Percentiles rank a stretch among this genome's conserved stretches.
phyloP scores from a whole-genome alignment of 2,888 invertebrate species.

The Spilarctia lutea region DNA sequence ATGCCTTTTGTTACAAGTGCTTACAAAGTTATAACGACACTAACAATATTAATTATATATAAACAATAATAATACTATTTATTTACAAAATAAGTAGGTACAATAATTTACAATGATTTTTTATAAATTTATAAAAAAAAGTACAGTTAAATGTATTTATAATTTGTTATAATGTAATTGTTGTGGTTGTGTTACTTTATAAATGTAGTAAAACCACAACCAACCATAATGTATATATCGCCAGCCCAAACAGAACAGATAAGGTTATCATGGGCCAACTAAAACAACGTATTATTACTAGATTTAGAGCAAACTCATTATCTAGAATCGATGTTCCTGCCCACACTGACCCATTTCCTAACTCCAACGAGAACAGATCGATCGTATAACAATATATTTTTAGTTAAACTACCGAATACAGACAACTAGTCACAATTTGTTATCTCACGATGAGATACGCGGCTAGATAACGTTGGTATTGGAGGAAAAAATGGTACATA shows the following conservation, averaged over 20 bases:
- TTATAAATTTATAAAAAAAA: too few relatives aligned
- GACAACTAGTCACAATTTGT: not conserved
- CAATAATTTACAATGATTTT: too few relatives aligned
- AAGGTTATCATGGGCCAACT: not conserved
- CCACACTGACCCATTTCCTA: conserved; percentile 9
- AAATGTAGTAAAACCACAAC: not conserved
- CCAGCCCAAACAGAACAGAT: conserved; percentile 2
- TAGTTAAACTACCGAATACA: not conserved
- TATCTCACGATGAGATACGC: conserved; percentile 4
- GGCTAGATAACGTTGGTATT: not conserved
- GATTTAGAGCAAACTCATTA: not conserved
- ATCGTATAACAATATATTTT: not conserved
- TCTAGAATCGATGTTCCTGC: conserved; percentile 4
- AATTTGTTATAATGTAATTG: too few relatives aligned
- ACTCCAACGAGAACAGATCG: not conserved
- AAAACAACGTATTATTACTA: not conserved
- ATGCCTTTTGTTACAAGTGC: not conserved
- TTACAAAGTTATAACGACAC: not conserved
- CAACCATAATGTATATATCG: not conserved
- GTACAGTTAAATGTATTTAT: too few relatives aligned
- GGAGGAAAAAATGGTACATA: not conserved
- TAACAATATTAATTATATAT: not conserved
- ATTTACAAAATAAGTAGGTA: too few relatives aligned
- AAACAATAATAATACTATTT: too few relatives aligned
- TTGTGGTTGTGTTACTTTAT: too few relatives aligned